Base-by-base conservation (phyloP, 35 echinoderm and acorn worm species). In the Ophiothrix spiculata region DNA sequence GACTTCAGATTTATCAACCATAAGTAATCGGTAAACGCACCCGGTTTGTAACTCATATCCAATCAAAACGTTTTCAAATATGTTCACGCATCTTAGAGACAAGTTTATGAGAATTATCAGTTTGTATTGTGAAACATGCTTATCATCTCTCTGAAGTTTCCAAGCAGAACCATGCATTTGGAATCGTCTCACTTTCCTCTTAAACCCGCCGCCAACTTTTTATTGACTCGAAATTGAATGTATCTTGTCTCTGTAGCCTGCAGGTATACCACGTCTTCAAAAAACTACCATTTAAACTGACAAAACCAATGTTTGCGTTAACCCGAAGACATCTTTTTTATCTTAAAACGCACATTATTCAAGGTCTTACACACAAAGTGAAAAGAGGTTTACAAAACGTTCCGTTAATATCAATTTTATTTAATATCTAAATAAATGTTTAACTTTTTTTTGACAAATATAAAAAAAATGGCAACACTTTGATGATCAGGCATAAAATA, bases 401-500 rank as follows among this genome's bases (percentile, higher is more conserved):
- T 1, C 3, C 29, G 60, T 69, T 69, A n/a, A 25, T 69, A 69
- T 69, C 60, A 12, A 12, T 69, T 69, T 69, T 69, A 2, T 15
- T 69, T 15, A 69, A 69, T 15, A 69, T 69, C 60, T 69, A 69
- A 69, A 69, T 69, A 69, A 69, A 69, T 69, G 29, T 69, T 69
- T 69, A 69, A 69, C 60, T 69, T 10, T 69, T 69, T n/a, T n/a
- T 69, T 69, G 29, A 15, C 8, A 69, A 69, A 69, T 69, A 69
- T 69, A 69, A 28, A n/a, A n/a, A n/a, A 69, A 69, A 69, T 69
- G 60, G 60, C 60, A 69, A 69, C 60, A 69, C 60, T 69, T 69
- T 69, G 60, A 69, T n/a, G 60, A 69, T 69, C 60, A 69, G 60
- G 16, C 60, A 69, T 69, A 12, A 69, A 69, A 69, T 69, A 69